Evolutionary conservation across 2,113 vertebrate species (phyloP).

Genomic region (Podocnemis expansa): DNA sequence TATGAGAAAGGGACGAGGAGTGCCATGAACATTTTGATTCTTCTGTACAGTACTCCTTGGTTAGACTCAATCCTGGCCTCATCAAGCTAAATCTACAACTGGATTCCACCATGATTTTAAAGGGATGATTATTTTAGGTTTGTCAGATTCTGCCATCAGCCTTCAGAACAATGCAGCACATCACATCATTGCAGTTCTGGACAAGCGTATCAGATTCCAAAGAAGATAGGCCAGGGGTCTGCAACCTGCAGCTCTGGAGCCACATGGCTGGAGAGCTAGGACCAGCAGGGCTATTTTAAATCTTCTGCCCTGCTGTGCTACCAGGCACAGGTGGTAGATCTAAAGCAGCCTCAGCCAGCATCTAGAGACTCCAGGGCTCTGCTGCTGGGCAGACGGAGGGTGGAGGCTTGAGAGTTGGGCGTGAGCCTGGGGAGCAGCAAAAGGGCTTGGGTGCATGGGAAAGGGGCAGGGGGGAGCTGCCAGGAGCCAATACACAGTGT

Average conservation of each 20-base stretch:
- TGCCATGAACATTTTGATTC: background rate
- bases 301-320: too few species aligned
- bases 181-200: background rate
- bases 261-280: too few species aligned
- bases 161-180: background rate
- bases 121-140: background rate
- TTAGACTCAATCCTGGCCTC: background rate
- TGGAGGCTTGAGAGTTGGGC: too few species aligned
- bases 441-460: too few species aligned
- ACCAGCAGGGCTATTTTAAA: too few species aligned
- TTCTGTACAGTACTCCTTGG: background rate
- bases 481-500: background rate
- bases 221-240: background rate
- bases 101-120: background rate
- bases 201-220: background rate
- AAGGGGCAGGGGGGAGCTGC: too few species aligned
- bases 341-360: too few species aligned
- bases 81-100: background rate
- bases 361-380: too few species aligned
- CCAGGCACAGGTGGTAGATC: too few species aligned
- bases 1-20: background rate
- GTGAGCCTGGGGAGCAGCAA: too few species aligned
- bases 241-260: too few species aligned
- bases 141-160: background rate
- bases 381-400: too few species aligned